A percentile compares a stretch with the other conserved stretches of the same genome.
Evolutionary conservation across 2,113 vertebrate genomes (phyloP).

Genomic region (Hippolais icterina): DNA sequence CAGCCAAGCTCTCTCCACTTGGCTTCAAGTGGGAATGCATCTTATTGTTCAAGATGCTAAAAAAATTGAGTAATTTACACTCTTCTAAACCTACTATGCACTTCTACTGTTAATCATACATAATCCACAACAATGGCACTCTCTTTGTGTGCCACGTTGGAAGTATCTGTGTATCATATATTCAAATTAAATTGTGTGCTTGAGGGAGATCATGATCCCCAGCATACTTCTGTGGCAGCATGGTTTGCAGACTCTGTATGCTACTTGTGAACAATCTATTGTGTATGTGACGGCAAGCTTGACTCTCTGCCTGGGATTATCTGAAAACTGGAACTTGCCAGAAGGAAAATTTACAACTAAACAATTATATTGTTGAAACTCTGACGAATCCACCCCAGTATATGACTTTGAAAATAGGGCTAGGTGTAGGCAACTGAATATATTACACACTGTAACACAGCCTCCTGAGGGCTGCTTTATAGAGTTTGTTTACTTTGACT

Average conservation of each 20-base stretch:
- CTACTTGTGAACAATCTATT: background rate
- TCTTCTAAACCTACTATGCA: background rate
- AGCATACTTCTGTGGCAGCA: slow-evolving; percentile 15
- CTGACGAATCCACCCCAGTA: slow-evolving; percentile 63
- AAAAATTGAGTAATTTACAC: slow-evolving; percentile 14
- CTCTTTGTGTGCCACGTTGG: background rate
- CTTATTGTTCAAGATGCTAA: slow-evolving; percentile 3
- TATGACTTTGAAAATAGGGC: slow-evolving; percentile 67
- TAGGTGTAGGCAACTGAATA: slow-evolving; percentile 55
- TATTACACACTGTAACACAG: background rate
- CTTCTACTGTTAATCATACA: background rate
- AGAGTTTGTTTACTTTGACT: slow-evolving; percentile 58
- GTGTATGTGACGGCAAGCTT: slow-evolving; percentile 32
- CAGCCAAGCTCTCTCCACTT: background rate
- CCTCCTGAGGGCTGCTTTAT: slow-evolving; percentile 24
- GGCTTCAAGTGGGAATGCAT: background rate
- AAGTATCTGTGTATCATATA: slow-evolving; percentile 5
- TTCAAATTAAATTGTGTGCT: slow-evolving; percentile 48
- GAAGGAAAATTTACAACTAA: slow-evolving; percentile 63
- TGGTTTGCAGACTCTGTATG: background rate
- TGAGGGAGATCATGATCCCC: background rate
- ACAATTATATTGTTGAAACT: slow-evolving; percentile 72
- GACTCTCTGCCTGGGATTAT: slow-evolving; percentile 60
- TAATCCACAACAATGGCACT: slow-evolving; percentile 20
- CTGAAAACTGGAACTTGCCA: slow-evolving; percentile 53